Evolutionary conservation across 2,888 invertebrate species (phyloP).

Genomic region (Troides oblongomaculatus): DNA sequence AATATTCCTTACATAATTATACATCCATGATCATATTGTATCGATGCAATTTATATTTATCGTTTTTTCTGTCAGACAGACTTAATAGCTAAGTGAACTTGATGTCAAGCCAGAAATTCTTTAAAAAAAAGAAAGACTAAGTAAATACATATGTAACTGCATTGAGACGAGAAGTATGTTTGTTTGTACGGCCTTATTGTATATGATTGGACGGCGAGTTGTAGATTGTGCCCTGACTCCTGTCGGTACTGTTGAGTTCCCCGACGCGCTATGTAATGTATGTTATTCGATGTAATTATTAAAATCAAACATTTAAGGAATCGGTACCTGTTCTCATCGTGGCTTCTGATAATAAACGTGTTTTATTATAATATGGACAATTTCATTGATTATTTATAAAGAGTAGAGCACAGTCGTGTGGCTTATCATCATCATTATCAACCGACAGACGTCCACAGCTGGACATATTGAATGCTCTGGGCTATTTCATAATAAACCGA

Average conservation of each 20-base stretch:
- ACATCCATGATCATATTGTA: too few species aligned
- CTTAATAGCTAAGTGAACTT: too few species aligned
- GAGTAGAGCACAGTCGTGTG: too few species aligned
- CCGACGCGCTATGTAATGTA: constrained; percentile 4
- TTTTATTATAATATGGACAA: constrained; percentile 16
- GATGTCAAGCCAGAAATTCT: too few species aligned
- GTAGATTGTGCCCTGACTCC: constrained; percentile 3
- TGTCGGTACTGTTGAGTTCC: background rate
- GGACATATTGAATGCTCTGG: too few species aligned
- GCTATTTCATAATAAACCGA: too few species aligned
- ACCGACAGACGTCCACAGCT: too few species aligned
- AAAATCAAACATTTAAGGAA: constrained; percentile 20
- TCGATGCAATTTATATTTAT: too few species aligned
- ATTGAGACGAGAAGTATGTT: constrained; percentile 16
- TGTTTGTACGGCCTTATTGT: constrained; percentile 13
- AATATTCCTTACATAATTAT: too few species aligned
- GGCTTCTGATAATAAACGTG: constrained; percentile 30
- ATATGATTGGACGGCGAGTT: constrained; percentile 3
- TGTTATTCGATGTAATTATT: constrained; percentile 19
- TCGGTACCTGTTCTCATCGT: constrained; percentile 29
- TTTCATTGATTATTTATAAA: background rate
- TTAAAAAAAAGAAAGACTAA: too few species aligned
- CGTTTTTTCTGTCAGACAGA: too few species aligned
- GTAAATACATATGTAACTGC: background rate
- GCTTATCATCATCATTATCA: too few species aligned